Conservation (phyloP, 1,140 invertebrate species). For the Zaprionus lachaisei region DNA sequence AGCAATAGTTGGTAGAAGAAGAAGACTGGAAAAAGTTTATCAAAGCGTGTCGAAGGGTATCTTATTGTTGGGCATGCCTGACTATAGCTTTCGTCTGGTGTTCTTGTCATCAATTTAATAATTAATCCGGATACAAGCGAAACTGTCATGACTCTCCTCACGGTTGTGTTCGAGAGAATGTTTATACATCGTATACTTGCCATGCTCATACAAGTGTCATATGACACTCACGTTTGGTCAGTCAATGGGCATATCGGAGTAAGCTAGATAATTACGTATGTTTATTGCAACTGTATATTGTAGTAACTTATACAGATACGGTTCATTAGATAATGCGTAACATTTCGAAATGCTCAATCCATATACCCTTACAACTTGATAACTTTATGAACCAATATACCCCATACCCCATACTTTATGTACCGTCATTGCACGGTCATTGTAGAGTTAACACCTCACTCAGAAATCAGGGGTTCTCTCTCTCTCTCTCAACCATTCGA, state of each 20-base stretch:
- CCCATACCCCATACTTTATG: background rate
- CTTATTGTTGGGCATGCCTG: too few relatives aligned
- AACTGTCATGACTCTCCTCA: background rate
- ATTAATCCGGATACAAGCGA: background rate
- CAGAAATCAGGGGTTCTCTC: constrained; percentile 11
- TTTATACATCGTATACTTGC: background rate
- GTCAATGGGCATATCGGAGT: background rate
- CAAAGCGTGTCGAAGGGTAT: too few relatives aligned
- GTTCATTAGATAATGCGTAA: background rate
- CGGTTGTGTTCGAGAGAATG: background rate
- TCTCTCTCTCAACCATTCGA: background rate
- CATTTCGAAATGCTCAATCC: too few relatives aligned
- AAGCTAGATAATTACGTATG: background rate
- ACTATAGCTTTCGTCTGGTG: too few relatives aligned
- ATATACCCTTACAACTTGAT: too few relatives aligned
- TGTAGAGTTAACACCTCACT: constrained; percentile 7
- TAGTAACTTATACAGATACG: background rate
- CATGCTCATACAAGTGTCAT: background rate
- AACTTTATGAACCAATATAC: background rate
- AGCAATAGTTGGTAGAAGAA: too few relatives aligned
- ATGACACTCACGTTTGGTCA: background rate
- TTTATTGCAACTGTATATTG: background rate
- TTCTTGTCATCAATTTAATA: background rate
- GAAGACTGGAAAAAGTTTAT: too few relatives aligned
- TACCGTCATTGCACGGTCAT: background rate